A percentile compares a stretch with the other conserved stretches of the same genome.
These are phyloP conservation scores for Sitodiplosis mosellana DNA, from an alignment of 1,140 invertebrate species.

Conservation along the genomic window DNA sequence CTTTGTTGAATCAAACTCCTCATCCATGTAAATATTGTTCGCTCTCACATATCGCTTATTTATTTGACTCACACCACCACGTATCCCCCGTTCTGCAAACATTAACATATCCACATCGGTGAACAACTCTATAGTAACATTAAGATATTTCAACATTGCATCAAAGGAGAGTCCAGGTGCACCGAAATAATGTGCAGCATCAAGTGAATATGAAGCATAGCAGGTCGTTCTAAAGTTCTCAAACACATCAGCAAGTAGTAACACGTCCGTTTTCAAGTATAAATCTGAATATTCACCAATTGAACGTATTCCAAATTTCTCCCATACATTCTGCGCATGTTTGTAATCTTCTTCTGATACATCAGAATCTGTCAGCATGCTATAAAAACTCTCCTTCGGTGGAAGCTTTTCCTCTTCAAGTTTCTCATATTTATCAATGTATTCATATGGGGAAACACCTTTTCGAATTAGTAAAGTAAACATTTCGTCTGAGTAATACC, in stretches of 20 bases:
- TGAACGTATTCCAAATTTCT: too few species aligned
- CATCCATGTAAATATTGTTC: conserved; percentile 26
- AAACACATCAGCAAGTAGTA: conserved; percentile 27
- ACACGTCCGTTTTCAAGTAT: conserved; percentile 23
- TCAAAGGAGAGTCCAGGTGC: conserved; percentile 21
- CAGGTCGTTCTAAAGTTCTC: conserved; percentile 25
- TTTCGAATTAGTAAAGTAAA: too few species aligned
- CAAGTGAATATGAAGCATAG: conserved; percentile 13
- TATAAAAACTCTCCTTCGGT: too few species aligned
- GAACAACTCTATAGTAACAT: conserved; percentile 27
- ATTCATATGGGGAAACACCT: too few species aligned
- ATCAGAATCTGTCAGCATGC: too few species aligned
- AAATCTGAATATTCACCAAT: too few species aligned
- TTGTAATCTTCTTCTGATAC: too few species aligned
- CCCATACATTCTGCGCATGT: too few species aligned
- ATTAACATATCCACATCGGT: conserved; percentile 25
- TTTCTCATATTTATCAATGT: too few species aligned
- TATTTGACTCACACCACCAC: conserved; percentile 23
- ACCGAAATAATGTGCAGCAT: conserved; percentile 21
- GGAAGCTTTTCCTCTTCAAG: too few species aligned
- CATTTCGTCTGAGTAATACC: not conserved
- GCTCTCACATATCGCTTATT: conserved; percentile 22
- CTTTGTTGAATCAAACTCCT: conserved; percentile 19
- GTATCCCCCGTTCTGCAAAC: conserved; percentile 23
- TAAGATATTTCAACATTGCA: conserved; percentile 22